These are phyloP conservation scores for Lydus trimaculatus DNA, from an alignment of 2,888 invertebrate species.

Conservation along the genomic window DNA sequence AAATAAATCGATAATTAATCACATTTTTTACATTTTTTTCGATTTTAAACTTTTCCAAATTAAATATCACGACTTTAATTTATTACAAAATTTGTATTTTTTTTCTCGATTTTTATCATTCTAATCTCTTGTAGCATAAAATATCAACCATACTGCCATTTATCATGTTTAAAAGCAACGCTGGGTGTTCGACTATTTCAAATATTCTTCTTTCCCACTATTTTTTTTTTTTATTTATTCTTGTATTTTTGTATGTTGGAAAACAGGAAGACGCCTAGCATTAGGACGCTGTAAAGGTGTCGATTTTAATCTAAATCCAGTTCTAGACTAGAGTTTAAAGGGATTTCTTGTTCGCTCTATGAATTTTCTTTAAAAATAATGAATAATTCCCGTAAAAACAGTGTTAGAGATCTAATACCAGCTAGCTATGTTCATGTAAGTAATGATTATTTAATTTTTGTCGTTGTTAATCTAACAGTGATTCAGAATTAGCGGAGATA, in stretches of 20 bases:
- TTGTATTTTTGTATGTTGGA: constrained; percentile 4
- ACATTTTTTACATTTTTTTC: neutral
- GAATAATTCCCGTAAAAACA: constrained; percentile 30
- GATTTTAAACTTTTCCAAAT: neutral
- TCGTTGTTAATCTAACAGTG: neutral
- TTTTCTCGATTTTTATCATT: constrained; percentile 15
- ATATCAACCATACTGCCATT: constrained; percentile 27
- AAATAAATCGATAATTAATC: neutral
- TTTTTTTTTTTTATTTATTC: neutral
- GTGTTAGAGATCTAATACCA: constrained; percentile 38
- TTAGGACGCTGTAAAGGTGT: constrained; percentile 42
- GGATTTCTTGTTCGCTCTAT: neutral
- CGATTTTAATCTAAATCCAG: constrained; percentile 46
- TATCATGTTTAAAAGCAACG: constrained; percentile 33
- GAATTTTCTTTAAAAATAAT: constrained; percentile 11
- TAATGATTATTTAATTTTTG: too few relatives aligned
- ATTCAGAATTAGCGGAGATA: neutral
- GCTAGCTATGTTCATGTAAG: constrained; percentile 51
- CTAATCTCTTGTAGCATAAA: constrained; percentile 19
- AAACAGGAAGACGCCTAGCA: constrained; percentile 46
- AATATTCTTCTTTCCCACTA: constrained; percentile 34
- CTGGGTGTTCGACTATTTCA: constrained; percentile 27
- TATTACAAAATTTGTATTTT: neutral
- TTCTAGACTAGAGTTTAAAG: constrained; percentile 15
- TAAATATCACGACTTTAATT: neutral